Evolutionary conservation across 2,888 invertebrate genomes (phyloP).

Genomic region (Ectemnius cavifrons): DNA sequence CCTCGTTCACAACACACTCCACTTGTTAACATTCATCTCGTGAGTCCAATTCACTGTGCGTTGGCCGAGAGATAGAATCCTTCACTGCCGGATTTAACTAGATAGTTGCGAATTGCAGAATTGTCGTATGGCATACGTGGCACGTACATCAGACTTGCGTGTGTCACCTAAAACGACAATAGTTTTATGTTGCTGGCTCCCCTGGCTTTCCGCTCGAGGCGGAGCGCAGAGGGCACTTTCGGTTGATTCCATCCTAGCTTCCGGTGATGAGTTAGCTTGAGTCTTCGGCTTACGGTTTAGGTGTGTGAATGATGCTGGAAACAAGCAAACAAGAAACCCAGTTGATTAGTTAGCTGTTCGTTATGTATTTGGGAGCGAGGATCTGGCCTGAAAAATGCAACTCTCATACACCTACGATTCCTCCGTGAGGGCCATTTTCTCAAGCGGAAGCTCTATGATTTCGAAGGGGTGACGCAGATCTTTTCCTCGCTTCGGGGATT

Average conservation of each 20-base stretch:
- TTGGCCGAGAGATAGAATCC: constrained; percentile 2
- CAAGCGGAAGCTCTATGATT: neutral
- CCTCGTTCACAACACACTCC: constrained; percentile 16
- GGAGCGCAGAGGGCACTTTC: constrained; percentile 26
- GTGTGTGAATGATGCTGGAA: constrained; percentile 61
- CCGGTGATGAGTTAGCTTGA: constrained; percentile 8
- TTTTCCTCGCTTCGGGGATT: no score
- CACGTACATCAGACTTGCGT: constrained; percentile 61
- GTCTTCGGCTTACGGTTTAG: constrained; percentile 23
- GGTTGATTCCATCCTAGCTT: constrained; percentile 14
- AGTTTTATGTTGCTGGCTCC: constrained; percentile 64
- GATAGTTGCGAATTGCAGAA: constrained; percentile 10
- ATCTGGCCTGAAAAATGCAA: constrained; percentile 45
- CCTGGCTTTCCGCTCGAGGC: constrained; percentile 42
- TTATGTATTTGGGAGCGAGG: constrained; percentile 22
- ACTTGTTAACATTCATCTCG: constrained; percentile 14
- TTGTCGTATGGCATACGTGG: constrained; percentile 54
- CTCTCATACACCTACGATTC: constrained; percentile 15
- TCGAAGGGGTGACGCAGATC: neutral
- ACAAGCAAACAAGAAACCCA: constrained; percentile 69
- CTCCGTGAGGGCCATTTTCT: constrained; percentile 8
- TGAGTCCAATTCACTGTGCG: constrained; percentile 11
- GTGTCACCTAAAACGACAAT: constrained; percentile 74
- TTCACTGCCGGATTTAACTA: constrained; percentile 29
- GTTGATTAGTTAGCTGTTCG: constrained; percentile 63